Conservation (phyloP, 2,113 vertebrate species). For the Phalacrocorax brasilianus region DNA sequence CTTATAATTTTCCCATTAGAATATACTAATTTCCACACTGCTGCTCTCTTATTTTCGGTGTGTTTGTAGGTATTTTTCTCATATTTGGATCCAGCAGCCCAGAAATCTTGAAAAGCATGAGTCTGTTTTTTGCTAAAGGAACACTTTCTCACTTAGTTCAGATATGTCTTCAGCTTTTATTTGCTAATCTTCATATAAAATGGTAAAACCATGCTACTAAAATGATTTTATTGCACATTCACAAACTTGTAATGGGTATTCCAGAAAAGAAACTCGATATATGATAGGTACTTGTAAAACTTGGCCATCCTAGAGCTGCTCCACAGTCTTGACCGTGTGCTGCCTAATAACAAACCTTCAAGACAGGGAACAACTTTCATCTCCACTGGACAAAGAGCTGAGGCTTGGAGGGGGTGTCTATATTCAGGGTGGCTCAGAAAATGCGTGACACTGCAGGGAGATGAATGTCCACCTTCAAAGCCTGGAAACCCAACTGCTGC, state of each 20-base stretch:
- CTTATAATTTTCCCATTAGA: not conserved
- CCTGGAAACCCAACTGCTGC: not conserved
- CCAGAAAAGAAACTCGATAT: not conserved
- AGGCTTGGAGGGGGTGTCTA: fast-evolving
- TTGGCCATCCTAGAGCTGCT: not conserved
- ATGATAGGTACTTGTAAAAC: not conserved
- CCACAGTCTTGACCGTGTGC: not conserved
- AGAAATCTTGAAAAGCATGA: not conserved
- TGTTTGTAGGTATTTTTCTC: not conserved
- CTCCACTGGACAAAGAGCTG: not conserved
- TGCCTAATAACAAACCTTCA: not conserved
- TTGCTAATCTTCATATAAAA: not conserved
- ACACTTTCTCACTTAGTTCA: not conserved
- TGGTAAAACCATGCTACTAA: not conserved
- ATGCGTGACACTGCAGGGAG: fast-evolving
- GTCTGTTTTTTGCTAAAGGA: not conserved
- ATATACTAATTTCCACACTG: not conserved
- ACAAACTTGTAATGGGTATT: fast-evolving
- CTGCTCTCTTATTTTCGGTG: not conserved
- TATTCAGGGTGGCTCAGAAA: no score
- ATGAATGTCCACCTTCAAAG: not conserved
- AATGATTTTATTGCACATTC: not conserved
- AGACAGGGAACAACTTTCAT: not conserved
- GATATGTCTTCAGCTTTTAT: not conserved
- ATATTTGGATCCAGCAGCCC: not conserved